Evolutionary conservation across 1,140 invertebrate species (phyloP).

Genomic region (Phymorhynchus buccinoides): DNA sequence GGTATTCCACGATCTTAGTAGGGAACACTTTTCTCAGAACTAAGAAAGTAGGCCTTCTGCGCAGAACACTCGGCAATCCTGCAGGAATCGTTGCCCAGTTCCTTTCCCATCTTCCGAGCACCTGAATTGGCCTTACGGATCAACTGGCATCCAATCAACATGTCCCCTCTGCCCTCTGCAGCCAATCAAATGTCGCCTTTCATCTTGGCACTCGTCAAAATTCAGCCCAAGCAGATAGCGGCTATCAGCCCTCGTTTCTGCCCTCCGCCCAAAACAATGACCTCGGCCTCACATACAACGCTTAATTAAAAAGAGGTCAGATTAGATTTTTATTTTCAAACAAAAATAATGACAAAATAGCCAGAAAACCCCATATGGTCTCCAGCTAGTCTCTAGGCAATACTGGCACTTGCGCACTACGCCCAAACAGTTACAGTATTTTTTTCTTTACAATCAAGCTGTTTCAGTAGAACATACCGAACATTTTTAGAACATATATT

Average conservation of each 20-base stretch:
- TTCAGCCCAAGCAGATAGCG: neutral
- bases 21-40: no score
- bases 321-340: no score
- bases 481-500: no score
- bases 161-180: slow-evolving; percentile 8
- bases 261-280: slow-evolving; percentile 15
- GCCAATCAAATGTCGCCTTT: slow-evolving; percentile 15
- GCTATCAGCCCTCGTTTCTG: neutral
- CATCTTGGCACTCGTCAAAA: slow-evolving; percentile 7
- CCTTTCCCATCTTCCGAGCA: neutral
- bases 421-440: no score
- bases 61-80: neutral
- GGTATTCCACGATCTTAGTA: no score
- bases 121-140: slow-evolving; percentile 10
- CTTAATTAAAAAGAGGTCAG: slow-evolving; percentile 13
- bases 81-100: neutral
- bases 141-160: slow-evolving; percentile 29
- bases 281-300: neutral
- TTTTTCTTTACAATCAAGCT: no score
- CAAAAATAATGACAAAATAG: no score
- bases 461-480: no score
- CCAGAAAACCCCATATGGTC: no score
- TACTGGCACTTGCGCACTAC: no score
- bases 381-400: no score
- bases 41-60: no score